Base-by-base conservation (phyloP, 2,113 vertebrate genomes). In the Willisornis vidua region DNA sequence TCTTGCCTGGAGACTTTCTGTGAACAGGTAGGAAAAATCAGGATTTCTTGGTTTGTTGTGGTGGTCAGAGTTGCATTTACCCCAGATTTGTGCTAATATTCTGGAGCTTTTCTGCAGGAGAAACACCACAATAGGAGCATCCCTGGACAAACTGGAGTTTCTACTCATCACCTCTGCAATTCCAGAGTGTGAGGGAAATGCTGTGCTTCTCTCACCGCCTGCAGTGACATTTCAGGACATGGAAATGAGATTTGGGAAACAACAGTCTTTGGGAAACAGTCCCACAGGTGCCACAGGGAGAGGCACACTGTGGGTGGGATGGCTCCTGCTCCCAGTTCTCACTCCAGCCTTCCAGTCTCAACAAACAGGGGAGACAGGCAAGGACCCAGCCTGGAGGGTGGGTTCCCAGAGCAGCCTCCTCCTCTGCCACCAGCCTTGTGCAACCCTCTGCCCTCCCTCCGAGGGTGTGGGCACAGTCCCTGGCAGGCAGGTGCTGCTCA, bases 371-470 rank as follows among this genome's bases (percentile, higher is more conserved):
- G 71, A 92, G 78, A 79, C 3, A 70, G 28, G 71, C 67, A 77
- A 71, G 7, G 90, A 77, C 82, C 54, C 55, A 61, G 45, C 92
- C 92, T 76, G 75, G 62, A 73, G 88, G 58, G 31, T 81, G 87
- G 14, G 65, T 82, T 89, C 79, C 95, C 90, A 95, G 58, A 57
- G 63, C 90, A 70, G 67, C 94, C 92, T 29, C 75, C 90, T 86
- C 73, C 70, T 19, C 63, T 90, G 77, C 37, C 82, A 43, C 49
- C 12, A 1, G 29, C 9, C 1, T 94, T 97, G 94, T 90, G 95
- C 88, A 96, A 94, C 7, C 24, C 33, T 13, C 68, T 5, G 1
- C 62, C 72, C 80, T 85, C 79, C 22, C 83, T 79, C 71, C 28
- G 0, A 39, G 59, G 78, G 94, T 66, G 92, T 88, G 85, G 43